These are phyloP conservation scores for Pseudopleuronectes americanus DNA, from an alignment of 2,797 vertebrate genomes.

Conservation along the genomic window DNA sequence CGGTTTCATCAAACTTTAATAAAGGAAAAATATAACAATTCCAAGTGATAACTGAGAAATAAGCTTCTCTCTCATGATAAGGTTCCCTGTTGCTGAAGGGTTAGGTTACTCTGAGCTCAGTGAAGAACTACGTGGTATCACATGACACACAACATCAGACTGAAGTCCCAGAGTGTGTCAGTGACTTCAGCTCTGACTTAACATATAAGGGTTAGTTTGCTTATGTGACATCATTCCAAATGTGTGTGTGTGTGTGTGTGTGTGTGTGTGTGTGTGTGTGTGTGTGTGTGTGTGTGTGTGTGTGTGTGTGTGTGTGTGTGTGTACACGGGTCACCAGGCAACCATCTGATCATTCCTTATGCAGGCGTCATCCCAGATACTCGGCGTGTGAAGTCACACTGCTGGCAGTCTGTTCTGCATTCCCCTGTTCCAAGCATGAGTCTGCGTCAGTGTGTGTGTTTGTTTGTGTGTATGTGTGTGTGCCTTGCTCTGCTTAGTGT, in stretches of 20 bases:
- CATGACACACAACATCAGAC: conserved; percentile 20
- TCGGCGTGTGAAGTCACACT: conserved; percentile 78
- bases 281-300: conserved; percentile 56
- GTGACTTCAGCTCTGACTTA: conserved; percentile 37
- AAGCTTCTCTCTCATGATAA: neutral
- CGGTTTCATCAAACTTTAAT: neutral
- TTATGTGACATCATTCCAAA: conserved; percentile 51
- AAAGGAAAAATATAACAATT: neutral
- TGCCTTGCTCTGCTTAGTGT: conserved; percentile 2
- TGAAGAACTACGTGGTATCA: neutral
- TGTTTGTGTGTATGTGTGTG: conserved; percentile 4
- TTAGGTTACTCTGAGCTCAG: conserved; percentile 24
- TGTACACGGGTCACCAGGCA: conserved; percentile 69
- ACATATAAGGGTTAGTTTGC: conserved; percentile 24
- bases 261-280: conserved; percentile 56
- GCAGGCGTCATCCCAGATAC: conserved; percentile 76
- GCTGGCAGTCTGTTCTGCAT: conserved; percentile 69
- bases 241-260: conserved; percentile 41
- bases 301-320: conserved; percentile 58
- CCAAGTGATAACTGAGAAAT: neutral
- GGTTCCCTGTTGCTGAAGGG: neutral
- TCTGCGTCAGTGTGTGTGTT: neutral
- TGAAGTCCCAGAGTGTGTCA: conserved; percentile 31
- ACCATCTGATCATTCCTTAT: conserved; percentile 71
- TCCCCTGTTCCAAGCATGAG: conserved; percentile 22